These are phyloP conservation scores for Chunga burmeisteri DNA, from an alignment of 2,113 vertebrate species.

Conservation along the genomic window DNA sequence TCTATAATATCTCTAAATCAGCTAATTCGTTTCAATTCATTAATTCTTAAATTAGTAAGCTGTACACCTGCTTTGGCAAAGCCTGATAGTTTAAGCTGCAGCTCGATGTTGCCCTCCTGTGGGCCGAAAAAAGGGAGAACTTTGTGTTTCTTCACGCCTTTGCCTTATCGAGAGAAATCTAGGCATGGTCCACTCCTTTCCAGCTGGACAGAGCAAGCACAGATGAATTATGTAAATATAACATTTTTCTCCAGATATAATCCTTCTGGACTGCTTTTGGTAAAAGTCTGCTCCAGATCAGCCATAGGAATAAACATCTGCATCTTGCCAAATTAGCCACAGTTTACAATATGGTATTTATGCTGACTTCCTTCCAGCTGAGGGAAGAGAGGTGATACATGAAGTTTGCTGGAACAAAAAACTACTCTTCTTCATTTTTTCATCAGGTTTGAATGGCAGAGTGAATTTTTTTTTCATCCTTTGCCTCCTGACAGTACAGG, in stretches of 20 bases:
- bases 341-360: not conserved
- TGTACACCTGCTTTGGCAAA: constrained; percentile 20
- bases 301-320: not conserved
- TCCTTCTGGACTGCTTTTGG: not conserved
- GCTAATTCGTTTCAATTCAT: constrained; percentile 43
- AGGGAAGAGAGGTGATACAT: not conserved
- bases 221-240: not conserved
- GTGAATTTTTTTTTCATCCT: not conserved
- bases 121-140: constrained; percentile 4
- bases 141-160: not conserved
- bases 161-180: not conserved
- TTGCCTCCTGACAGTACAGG: not conserved
- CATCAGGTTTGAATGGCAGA: not conserved
- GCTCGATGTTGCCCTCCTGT: constrained; percentile 80
- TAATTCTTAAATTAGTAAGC: constrained; percentile 62
- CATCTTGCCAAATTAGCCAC: not conserved
- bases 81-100: constrained; percentile 27
- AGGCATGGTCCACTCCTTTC: not conserved
- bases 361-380: not conserved
- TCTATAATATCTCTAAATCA: constrained; percentile 30
- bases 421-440: not conserved
- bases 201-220: not conserved
- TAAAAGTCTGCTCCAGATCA: not conserved
- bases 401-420: not conserved
- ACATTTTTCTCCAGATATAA: not conserved